Percentiles rank a stretch among this genome's conserved stretches.
Conservation (phyloP, 2,888 invertebrate species). For the Ophion obscuratus region DNA sequence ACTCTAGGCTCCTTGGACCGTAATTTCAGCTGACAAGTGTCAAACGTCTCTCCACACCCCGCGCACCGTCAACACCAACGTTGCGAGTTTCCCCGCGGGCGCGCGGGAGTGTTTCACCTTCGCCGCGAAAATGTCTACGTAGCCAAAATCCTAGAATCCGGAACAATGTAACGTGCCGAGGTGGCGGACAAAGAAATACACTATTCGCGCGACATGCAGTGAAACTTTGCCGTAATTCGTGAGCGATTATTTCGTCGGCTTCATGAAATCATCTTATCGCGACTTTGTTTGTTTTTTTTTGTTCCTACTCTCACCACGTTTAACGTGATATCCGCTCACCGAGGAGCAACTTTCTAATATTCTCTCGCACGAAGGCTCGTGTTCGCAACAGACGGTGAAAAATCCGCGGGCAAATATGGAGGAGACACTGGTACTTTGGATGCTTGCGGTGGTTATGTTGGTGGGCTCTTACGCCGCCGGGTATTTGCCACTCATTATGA, state of each 20-base stretch:
- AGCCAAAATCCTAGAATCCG: slow-evolving; percentile 10
- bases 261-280: slow-evolving; percentile 30
- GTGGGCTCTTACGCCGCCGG: slow-evolving; percentile 98
- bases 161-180: not conserved
- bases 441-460: slow-evolving; percentile 96
- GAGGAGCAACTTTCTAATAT: slow-evolving; percentile 39
- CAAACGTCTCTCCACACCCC: slow-evolving; percentile 41
- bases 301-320: not conserved
- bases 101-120: not conserved
- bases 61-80: slow-evolving; percentile 10
- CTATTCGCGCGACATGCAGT: not conserved
- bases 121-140: slow-evolving; percentile 64
- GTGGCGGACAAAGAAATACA: not conserved
- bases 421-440: slow-evolving; percentile 92
- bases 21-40: slow-evolving; percentile 65
- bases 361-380: slow-evolving; percentile 15
- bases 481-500: slow-evolving; percentile 96
- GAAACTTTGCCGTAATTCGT: slow-evolving; percentile 2
- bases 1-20: too few species aligned
- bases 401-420: slow-evolving; percentile 87
- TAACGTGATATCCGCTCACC: not conserved
- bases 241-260: not conserved
- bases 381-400: not conserved
- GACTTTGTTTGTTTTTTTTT: not conserved
- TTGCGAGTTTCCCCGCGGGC: not conserved